phyloP scores from a whole-genome alignment of 2,797 vertebrate species.

The Scolopax bukidnonensis region DNA sequence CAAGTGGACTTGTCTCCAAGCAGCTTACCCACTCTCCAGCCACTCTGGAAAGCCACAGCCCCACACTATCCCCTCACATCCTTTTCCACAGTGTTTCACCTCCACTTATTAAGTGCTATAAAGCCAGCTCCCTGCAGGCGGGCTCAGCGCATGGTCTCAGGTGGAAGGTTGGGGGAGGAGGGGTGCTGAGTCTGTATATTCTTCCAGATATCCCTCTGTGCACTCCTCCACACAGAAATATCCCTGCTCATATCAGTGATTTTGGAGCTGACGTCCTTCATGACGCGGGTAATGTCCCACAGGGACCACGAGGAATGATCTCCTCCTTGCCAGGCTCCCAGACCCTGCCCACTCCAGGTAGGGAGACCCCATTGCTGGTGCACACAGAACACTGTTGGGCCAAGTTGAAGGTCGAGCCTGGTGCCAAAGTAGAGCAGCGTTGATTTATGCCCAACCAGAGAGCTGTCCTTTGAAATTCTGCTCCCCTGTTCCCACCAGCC shows the following conservation, averaged over 20 bases:
- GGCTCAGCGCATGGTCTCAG: background rate
- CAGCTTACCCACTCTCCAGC: background rate
- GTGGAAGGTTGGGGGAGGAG: constrained; percentile 1
- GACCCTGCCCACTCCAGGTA: background rate
- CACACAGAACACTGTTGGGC: background rate
- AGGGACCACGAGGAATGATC: background rate
- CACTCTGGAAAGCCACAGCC: background rate
- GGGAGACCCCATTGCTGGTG: background rate
- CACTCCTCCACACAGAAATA: constrained; percentile 58
- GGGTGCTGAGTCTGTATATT: constrained; percentile 78
- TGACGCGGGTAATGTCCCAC: background rate
- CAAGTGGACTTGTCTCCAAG: background rate
- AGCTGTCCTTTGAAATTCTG: background rate
- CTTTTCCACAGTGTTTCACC: background rate
- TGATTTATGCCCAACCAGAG: background rate
- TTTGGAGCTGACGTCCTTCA: constrained; percentile 47
- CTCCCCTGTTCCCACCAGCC: background rate
- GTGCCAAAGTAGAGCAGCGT: background rate
- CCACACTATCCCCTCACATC: background rate
- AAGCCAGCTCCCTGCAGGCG: background rate
- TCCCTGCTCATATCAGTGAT: constrained; percentile 52
- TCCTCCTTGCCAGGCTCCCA: fast-evolving
- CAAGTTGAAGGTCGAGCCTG: background rate
- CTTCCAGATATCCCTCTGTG: constrained; percentile 62
- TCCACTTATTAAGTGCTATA: background rate